Evolutionary conservation across 2,888 invertebrate species (phyloP).

Genomic region (Strigamia crassipes): DNA sequence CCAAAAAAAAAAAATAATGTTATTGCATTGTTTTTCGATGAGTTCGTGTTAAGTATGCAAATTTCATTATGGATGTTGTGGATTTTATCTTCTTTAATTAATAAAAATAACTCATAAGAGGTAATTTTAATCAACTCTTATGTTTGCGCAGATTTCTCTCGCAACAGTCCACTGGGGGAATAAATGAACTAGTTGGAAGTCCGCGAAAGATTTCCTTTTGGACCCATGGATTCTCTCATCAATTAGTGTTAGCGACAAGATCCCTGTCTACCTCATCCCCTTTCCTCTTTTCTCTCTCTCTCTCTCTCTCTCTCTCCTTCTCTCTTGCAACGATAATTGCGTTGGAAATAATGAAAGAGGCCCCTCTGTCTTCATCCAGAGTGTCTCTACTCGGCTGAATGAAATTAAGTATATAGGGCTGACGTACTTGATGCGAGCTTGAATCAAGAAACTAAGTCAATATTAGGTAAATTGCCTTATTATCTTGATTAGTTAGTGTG

Average conservation of each 20-base stretch:
- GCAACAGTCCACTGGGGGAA: conserved; percentile 21
- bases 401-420: conserved; percentile 17
- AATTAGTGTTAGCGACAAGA: conserved; percentile 21
- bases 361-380: conserved; percentile 19
- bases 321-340: conserved; percentile 10
- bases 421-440: not conserved
- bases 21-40: not conserved
- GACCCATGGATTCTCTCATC: conserved; percentile 21
- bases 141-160: conserved; percentile 21
- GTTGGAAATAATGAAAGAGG: conserved; percentile 21
- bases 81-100: not conserved
- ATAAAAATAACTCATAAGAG: conserved; percentile 21
- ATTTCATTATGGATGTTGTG: not conserved
- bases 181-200: conserved; percentile 11
- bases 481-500: conserved; percentile 16
- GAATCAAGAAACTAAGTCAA: conserved; percentile 6
- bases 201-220: conserved; percentile 21
- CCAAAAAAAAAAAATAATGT: not conserved
- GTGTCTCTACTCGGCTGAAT: conserved; percentile 12
- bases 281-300: conserved; percentile 17
- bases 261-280: conserved; percentile 7
- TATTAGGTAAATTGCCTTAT: conserved; percentile 11
- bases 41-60: not conserved
- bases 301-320: not conserved
- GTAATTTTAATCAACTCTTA: conserved; percentile 21